phyloP scores from a whole-genome alignment of 2,888 invertebrate species.

The Agonopterix alstromeriana region DNA sequence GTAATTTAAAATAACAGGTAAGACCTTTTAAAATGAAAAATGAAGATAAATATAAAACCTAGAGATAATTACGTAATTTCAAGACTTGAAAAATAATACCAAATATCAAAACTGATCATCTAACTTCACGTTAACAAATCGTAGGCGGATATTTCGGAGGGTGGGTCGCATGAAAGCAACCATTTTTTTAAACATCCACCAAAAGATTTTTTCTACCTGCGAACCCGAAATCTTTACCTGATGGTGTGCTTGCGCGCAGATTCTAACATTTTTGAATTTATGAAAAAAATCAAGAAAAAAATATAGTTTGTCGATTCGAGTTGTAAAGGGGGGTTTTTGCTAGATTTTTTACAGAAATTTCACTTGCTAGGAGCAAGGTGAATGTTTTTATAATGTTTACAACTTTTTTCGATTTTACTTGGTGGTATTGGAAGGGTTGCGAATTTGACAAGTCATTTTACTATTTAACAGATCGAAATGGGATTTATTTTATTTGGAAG shows the following conservation, averaged over 20 bases:
- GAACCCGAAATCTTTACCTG: constrained; percentile 66
- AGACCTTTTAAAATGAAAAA: too few species aligned
- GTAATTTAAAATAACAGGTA: too few species aligned
- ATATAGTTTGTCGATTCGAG: constrained; percentile 16
- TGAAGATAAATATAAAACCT: too few species aligned
- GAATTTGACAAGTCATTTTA: too few species aligned
- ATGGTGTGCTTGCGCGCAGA: constrained; percentile 53
- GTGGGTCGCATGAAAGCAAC: constrained; percentile 66
- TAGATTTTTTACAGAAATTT: constrained; percentile 59
- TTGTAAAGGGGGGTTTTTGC: constrained; percentile 54
- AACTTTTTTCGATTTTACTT: constrained; percentile 20
- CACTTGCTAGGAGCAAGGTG: constrained; percentile 57
- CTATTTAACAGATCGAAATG: too few species aligned
- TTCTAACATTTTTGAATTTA: constrained; percentile 48
- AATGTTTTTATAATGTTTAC: constrained; percentile 54
- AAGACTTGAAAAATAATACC: not conserved
- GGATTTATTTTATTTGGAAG: too few species aligned
- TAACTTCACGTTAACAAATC: constrained; percentile 35
- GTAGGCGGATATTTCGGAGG: constrained; percentile 58
- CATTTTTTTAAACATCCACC: constrained; percentile 61
- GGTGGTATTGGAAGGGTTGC: not conserved
- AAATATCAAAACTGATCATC: constrained; percentile 21
- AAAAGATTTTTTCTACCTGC: constrained; percentile 73
- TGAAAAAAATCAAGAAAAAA: constrained; percentile 34
- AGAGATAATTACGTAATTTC: too few species aligned